Evolutionary conservation across 2,888 invertebrate genomes (phyloP).

Genomic region (Drosophila cyrtoloma): DNA sequence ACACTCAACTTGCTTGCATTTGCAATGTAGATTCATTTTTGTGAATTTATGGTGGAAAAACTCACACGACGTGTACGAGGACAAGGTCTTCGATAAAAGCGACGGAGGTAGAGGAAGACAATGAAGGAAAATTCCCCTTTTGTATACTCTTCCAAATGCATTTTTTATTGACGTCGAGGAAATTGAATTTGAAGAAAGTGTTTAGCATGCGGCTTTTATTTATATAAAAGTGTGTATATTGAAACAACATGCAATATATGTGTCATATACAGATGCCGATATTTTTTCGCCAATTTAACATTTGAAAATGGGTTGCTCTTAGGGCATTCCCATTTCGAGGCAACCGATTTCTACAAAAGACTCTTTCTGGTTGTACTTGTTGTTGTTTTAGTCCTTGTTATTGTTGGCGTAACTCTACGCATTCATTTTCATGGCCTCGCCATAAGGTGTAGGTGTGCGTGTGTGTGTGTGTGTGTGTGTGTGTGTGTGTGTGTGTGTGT

Average conservation of each 20-base stretch:
- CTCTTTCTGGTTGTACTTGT: conserved; percentile 13
- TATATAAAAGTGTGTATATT: neutral
- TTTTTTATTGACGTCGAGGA: conserved; percentile 6
- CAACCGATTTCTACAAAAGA: neutral
- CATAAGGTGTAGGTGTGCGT: conserved; percentile 41
- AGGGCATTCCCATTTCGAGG: conserved; percentile 24
- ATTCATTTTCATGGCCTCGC: conserved; percentile 45
- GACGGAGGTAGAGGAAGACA: neutral
- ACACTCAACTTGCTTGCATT: conserved; percentile 62
- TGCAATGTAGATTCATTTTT: conserved; percentile 78
- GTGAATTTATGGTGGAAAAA: conserved; percentile 71
- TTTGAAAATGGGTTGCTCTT: neutral
- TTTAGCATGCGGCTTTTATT: neutral
- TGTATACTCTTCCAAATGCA: conserved; percentile 18
- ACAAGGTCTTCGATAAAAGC: conserved; percentile 4
- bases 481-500: neutral
- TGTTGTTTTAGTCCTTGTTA: conserved; percentile 24
- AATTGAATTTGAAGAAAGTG: neutral
- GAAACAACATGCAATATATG: neutral
- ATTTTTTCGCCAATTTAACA: neutral
- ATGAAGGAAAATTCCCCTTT: neutral
- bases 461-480: conserved; percentile 31
- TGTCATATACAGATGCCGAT: neutral
- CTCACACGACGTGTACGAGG: conserved; percentile 52
- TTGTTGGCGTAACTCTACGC: conserved; percentile 33